Base-by-base conservation (phyloP, 2,797 vertebrate species). In the Odontamblyopus rebecca region DNA sequence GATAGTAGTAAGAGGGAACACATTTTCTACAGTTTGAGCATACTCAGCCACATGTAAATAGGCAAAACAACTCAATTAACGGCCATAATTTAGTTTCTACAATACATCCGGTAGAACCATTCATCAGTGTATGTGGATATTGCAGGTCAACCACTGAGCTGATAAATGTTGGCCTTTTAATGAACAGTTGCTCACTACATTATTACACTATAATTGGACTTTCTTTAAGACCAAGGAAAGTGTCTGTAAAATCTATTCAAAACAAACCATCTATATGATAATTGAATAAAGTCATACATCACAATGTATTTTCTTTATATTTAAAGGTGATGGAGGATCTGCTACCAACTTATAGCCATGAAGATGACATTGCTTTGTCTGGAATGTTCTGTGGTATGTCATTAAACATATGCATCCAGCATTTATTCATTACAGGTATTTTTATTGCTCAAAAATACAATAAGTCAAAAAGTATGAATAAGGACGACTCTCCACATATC, bases 31-130 rank as follows among this genome's bases (percentile, higher is more conserved):
- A 64, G 61, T 56, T 12, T n/a, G 32, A 59, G 61, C 6, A 41
- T 79, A 48, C 53, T 30, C 60, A 27, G 11, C 56, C 69, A 70
- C 62, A 9, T 16, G 75, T 56, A 65, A 62, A 70, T 69, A 48
- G 18, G 48, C 35, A 50, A 69, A 56, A 68, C 54, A 48, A 63
- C 56, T 35, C 56, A 50, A 75, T 70, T 64, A 69, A 77, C 19
- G 53, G 50, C 18, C n/a, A 23, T 12, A 18, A 65, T 68, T 76
- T 67, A 64, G 51, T 15, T 30, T 64, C 62, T 26, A 26, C 35
- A 65, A 65, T 27, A 50, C 50, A 67, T 67, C 50, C 27, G 3
- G 63, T 50, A 27, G 5, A 67, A 19, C 8, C 51, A 56, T 53
- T 67, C 29, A 67, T 51, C 50, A 67, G 64, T 67, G 62, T 26